Conservation (phyloP, 2,888 invertebrate genomes). For the Platynereis dumerilii region DNA sequence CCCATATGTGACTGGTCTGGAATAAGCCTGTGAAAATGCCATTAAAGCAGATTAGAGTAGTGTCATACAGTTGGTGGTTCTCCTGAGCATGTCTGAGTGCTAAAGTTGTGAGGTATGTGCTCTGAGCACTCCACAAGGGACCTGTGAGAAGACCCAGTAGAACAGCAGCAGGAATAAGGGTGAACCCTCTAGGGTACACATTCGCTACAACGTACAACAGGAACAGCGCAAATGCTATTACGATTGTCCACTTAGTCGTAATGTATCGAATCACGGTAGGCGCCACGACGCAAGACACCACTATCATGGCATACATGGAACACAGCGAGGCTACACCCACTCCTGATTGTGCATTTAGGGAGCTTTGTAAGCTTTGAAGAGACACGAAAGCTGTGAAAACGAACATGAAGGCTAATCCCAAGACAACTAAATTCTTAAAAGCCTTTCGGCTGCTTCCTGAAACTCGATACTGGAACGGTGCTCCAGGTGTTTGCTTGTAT, state of each 20-base stretch:
- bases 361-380: constrained; percentile 55
- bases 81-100: constrained; percentile 55
- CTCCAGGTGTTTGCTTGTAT: too few relatives aligned
- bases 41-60: constrained; percentile 54
- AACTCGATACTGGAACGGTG: too few relatives aligned
- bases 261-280: constrained; percentile 55
- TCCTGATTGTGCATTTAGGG: constrained; percentile 50
- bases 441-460: constrained; percentile 33
- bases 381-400: constrained; percentile 58
- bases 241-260: constrained; percentile 59
- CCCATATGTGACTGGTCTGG: constrained; percentile 58
- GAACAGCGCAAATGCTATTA: constrained; percentile 48
- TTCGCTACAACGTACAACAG: constrained; percentile 55
- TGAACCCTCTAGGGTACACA: constrained; percentile 51
- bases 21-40: constrained; percentile 57
- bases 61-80: constrained; percentile 45
- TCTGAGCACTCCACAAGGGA: constrained; percentile 59
- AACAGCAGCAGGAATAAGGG: constrained; percentile 53
- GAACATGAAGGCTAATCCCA: constrained; percentile 57
- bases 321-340: constrained; percentile 55
- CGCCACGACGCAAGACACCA: constrained; percentile 56
- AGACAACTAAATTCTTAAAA: constrained; percentile 52
- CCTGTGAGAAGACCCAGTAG: constrained; percentile 53
- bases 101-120: constrained; percentile 55
- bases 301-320: constrained; percentile 54